phyloP scores from a whole-genome alignment of 2,113 vertebrate species.

The Campylorhamphus procurvoides region DNA sequence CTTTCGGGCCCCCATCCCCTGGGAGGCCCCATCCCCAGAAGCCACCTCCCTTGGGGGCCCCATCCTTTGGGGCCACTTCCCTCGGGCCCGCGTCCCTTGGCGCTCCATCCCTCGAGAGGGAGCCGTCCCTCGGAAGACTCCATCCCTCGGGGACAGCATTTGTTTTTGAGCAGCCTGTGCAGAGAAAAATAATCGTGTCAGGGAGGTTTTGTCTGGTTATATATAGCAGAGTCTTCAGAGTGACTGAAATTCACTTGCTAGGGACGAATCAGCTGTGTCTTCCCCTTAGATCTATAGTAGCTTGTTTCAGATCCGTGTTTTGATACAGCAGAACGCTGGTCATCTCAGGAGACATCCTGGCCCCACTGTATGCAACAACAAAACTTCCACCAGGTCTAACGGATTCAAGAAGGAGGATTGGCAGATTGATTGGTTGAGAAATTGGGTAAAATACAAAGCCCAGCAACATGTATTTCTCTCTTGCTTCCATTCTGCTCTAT shows the following conservation, averaged over 20 bases:
- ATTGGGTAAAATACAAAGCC: neutral
- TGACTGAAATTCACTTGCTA: neutral
- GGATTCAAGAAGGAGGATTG: neutral
- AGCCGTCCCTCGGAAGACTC: neutral
- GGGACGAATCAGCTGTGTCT: neutral
- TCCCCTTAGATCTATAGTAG: neutral
- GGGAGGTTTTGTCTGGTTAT: neutral
- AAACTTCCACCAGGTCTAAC: neutral
- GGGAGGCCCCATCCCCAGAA: neutral
- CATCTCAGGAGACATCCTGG: neutral
- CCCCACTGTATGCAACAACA: neutral
- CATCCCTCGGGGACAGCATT: neutral
- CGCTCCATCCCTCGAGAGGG: too few relatives aligned
- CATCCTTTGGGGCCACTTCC: neutral
- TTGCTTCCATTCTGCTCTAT: neutral
- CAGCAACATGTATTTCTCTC: neutral
- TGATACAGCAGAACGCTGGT: neutral
- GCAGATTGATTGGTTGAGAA: neutral
- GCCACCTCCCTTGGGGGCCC: neutral
- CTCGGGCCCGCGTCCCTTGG: neutral
- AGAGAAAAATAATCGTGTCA: neutral
- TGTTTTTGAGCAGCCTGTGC: neutral
- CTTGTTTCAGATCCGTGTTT: neutral
- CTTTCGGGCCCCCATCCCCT: too few relatives aligned
- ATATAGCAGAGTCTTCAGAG: neutral